Evolutionary conservation across 2,888 invertebrate genomes (phyloP).

Genomic region (Stomorhina lunata): DNA sequence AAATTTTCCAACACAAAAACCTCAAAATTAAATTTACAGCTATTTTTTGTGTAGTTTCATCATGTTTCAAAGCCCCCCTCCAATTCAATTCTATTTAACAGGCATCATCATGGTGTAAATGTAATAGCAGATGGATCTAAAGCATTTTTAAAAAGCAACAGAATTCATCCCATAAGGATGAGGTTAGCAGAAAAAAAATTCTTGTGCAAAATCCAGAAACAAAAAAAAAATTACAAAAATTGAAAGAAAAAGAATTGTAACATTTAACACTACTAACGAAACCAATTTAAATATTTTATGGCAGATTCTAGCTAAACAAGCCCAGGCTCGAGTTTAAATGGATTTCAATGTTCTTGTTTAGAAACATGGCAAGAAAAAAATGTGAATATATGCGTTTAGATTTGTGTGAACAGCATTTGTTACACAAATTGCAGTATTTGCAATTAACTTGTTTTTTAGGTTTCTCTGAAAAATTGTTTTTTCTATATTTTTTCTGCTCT

Average conservation of each 20-base stretch:
- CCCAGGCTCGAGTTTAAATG: no score
- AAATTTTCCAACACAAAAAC: neutral
- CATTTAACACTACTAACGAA: slow-evolving; percentile 57
- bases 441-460: slow-evolving; percentile 57
- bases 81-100: neutral
- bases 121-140: neutral
- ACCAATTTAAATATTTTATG: slow-evolving; percentile 55
- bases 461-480: neutral
- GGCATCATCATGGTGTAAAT: neutral
- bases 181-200: slow-evolving; percentile 6
- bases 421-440: slow-evolving; percentile 57
- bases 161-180: slow-evolving; percentile 33
- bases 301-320: no score
- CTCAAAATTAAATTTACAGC: neutral
- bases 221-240: neutral
- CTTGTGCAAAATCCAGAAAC: neutral
- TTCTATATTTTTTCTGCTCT: neutral
- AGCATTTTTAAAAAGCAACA: slow-evolving; percentile 25
- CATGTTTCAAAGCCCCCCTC: neutral
- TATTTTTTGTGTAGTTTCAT: neutral
- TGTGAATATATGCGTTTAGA: neutral
- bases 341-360: neutral
- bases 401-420: slow-evolving; percentile 34
- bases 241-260: slow-evolving; percentile 7
- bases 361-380: slow-evolving; percentile 1